These are phyloP conservation scores for Pipa parva DNA, from an alignment of 2,113 vertebrate species.

Conservation along the genomic window DNA sequence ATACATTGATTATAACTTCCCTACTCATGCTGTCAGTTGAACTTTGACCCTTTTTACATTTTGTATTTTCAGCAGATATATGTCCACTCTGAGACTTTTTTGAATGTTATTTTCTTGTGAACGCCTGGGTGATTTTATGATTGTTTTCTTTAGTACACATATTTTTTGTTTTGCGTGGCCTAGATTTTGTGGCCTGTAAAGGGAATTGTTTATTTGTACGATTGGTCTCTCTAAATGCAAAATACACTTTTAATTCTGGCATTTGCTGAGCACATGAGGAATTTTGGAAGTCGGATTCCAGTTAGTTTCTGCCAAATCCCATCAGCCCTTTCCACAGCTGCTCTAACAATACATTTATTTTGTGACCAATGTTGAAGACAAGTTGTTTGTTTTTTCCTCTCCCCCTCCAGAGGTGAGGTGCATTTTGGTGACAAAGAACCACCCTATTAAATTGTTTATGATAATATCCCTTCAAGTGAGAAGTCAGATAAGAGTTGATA, in stretches of 20 bases:
- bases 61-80: too few species aligned
- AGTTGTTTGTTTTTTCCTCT: neutral
- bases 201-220: too few species aligned
- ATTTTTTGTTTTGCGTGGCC: too few species aligned
- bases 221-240: neutral
- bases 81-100: too few species aligned
- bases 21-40: too few species aligned
- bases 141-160: too few species aligned
- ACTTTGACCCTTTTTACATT: too few species aligned
- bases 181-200: too few species aligned
- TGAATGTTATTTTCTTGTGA: too few species aligned
- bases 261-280: neutral
- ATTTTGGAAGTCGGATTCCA: neutral
- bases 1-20: too few species aligned
- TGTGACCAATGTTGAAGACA: too few species aligned
- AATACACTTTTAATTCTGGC: neutral
- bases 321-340: neutral
- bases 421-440: neutral
- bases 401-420: neutral
- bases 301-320: neutral
- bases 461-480: neutral
- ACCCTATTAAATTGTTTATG: neutral
- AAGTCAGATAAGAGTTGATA: neutral
- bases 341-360: neutral
- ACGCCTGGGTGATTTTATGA: too few species aligned